These are phyloP conservation scores for Poliocrania exsul DNA, from an alignment of 2,797 vertebrate genomes.

Conservation along the genomic window DNA sequence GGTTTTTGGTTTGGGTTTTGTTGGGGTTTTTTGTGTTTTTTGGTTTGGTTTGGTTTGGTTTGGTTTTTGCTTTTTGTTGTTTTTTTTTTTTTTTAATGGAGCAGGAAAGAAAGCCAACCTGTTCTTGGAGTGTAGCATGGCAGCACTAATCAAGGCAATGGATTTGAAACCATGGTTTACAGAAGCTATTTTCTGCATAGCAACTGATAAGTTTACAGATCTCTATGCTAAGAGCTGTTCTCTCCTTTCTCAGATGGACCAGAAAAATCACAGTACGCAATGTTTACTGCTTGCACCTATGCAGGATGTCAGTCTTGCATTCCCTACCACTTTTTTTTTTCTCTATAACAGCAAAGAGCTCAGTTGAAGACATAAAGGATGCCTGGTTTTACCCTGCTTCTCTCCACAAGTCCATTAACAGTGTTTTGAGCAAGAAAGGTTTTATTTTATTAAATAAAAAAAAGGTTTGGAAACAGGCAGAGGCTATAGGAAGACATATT, in stretches of 20 bases:
- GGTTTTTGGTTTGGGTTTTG: neutral
- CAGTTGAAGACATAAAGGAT: neutral
- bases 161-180: neutral
- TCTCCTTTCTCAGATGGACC: neutral
- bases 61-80: neutral
- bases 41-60: neutral
- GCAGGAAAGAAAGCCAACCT: neutral
- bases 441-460: neutral
- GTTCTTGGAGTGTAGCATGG: neutral
- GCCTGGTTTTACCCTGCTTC: accelerated
- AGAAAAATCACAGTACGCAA: neutral
- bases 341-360: neutral
- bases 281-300: neutral
- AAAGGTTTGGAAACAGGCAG: neutral
- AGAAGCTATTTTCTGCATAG: neutral
- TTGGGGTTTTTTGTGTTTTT: too few relatives aligned
- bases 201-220: neutral
- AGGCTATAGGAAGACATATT: neutral
- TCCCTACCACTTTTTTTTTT: neutral
- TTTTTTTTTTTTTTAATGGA: neutral
- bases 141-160: neutral
- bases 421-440: neutral
- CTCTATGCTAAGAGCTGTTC: neutral
- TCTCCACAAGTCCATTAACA: neutral
- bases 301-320: neutral